These are phyloP conservation scores for Laspeyria flexula DNA, from an alignment of 2,888 invertebrate genomes.

Conservation along the genomic window DNA sequence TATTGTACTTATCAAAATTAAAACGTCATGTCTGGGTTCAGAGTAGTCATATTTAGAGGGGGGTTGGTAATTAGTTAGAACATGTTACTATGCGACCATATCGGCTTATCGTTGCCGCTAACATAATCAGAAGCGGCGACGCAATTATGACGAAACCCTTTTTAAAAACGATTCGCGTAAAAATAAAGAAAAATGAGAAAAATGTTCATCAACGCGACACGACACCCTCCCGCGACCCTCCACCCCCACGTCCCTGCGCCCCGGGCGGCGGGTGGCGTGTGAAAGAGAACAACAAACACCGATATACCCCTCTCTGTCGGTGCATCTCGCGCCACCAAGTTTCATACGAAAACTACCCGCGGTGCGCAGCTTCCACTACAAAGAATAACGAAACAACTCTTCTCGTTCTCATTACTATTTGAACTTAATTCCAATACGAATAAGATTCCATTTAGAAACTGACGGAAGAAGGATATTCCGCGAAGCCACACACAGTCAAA, in stretches of 20 bases:
- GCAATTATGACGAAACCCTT: slow-evolving; percentile 86
- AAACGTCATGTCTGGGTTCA: slow-evolving; percentile 20
- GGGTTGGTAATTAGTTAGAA: slow-evolving; percentile 24
- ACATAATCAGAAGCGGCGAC: slow-evolving; percentile 78
- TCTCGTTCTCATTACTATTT: slow-evolving; percentile 14
- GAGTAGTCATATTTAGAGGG: neutral
- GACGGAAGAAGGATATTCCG: slow-evolving; percentile 35
- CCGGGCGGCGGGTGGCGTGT: slow-evolving; percentile 76
- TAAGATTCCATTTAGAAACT: slow-evolving; percentile 25
- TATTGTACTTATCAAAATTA: slow-evolving; percentile 27
- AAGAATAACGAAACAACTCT: slow-evolving; percentile 49
- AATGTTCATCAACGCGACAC: slow-evolving; percentile 86
- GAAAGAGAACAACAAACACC: slow-evolving; percentile 59
- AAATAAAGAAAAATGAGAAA: slow-evolving; percentile 85
- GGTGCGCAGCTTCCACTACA: slow-evolving; percentile 64
- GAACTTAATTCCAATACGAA: neutral
- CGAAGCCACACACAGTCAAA: slow-evolving; percentile 55
- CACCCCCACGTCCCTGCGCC: slow-evolving; percentile 57
- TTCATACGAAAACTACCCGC: slow-evolving; percentile 85
- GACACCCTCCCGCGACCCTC: slow-evolving; percentile 64
- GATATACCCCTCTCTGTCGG: slow-evolving; percentile 59
- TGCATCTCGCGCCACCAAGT: slow-evolving; percentile 83
- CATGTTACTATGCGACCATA: slow-evolving; percentile 42
- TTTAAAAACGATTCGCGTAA: slow-evolving; percentile 85
- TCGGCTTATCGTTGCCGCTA: slow-evolving; percentile 70